A percentile compares a stretch with the other conserved stretches of the same genome.
Evolutionary conservation across 2,888 invertebrate species (phyloP).

Genomic region (Phyllotreta striolata): DNA sequence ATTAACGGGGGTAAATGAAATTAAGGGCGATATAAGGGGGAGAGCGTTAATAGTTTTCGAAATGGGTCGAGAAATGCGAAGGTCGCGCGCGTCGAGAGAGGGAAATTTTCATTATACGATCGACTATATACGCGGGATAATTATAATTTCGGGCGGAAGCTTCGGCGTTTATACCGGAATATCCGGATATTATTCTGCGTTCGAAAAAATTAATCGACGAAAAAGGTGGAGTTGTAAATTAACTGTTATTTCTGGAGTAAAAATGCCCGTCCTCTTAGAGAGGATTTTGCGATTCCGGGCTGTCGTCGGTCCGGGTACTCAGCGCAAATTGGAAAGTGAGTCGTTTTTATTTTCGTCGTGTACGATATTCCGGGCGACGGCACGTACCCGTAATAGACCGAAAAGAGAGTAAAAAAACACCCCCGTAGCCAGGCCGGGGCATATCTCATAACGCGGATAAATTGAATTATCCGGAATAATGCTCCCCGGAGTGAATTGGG

Average conservation of each 20-base stretch:
- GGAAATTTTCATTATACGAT: not conserved
- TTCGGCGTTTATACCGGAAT: too few species aligned
- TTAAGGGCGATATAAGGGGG: not conserved
- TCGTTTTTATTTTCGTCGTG: constrained; percentile 34
- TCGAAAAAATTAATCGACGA: too few species aligned
- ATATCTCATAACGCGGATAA: constrained; percentile 31
- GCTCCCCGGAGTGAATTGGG: constrained; percentile 29
- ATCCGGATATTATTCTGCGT: too few species aligned
- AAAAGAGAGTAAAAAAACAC: constrained; percentile 31
- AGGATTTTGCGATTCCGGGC: constrained; percentile 5
- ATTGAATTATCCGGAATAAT: constrained; percentile 31
- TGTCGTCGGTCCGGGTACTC: constrained; percentile 20
- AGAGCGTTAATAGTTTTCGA: constrained; percentile 1
- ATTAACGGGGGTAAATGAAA: constrained; percentile 6
- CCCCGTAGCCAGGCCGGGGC: constrained; percentile 17
- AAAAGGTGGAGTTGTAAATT: too few species aligned
- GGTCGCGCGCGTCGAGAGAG: not conserved
- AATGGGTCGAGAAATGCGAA: not conserved
- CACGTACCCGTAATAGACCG: constrained; percentile 45
- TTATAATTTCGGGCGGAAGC: too few species aligned
- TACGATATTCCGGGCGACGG: constrained; percentile 25
- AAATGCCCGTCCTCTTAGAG: not conserved
- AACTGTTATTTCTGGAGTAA: constrained; percentile 35
- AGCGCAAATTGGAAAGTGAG: constrained; percentile 37
- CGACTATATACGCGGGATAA: too few species aligned